Evolutionary conservation across 2,113 vertebrate genomes (phyloP), one percentile per base, ranked within the genome.

Genomic region (Bettongia penicillata): DNA sequence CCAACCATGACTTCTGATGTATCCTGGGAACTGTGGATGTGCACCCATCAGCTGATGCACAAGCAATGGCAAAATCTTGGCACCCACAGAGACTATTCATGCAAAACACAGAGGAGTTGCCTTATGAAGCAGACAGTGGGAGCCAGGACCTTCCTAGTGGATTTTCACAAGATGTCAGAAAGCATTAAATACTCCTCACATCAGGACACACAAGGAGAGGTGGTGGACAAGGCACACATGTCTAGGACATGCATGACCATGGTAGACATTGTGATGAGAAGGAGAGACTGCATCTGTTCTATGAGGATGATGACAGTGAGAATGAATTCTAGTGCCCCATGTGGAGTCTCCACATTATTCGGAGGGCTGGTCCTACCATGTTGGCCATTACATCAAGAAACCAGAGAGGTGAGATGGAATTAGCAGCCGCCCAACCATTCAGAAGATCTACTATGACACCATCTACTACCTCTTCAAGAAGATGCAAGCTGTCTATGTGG

Each of bases 271-370:
- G 99, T 99, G 2, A 98, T 99, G 0, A 99, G 99, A 0, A 19
- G 3, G 99, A 99, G 10, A 99, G 99, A 43, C 98, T 99, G 51
- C 99, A 98, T 92, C 99, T 99, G 55, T 98, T 99, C 89, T 99
- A 99, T 24, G 98, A 98, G n/a, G 99, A 99, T 0, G 99, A 11
- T 0, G 99, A 99, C 91, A 98, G 98, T 0, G 99, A 98, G 0
- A 98, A 99, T 0, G 99, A 99, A 68, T 99, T 99, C 97, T 99
- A 99, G 99, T 99, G 99, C 97, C 99, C 99, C 98, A 99, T 99
- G 99, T 99, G 98, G 98, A 99, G 99, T 96, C 99, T 99, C 0
- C 98, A 99, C 90, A 98, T 99, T 99, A 99, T 96, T 99, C 99
- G 0, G 98, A 99, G 47, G 99, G 99, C 94, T 99, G 99, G 99